phyloP scores from a whole-genome alignment of 1,140 invertebrate genomes.

The Hesperophylax magnus region DNA sequence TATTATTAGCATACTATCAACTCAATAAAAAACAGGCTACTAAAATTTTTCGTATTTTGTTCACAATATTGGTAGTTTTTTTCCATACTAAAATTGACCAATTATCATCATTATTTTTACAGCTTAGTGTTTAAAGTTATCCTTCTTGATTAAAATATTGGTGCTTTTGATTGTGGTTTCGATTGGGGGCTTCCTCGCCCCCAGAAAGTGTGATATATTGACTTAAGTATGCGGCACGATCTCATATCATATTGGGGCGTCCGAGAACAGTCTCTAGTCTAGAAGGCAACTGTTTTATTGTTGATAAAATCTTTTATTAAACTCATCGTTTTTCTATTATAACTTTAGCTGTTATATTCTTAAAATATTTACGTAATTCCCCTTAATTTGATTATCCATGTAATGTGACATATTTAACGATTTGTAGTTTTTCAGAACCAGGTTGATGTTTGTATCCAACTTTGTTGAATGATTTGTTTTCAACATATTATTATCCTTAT shows the following conservation, averaged over 20 bases:
- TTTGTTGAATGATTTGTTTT: no score
- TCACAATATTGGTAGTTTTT: no score
- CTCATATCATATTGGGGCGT: slow-evolving; percentile 55
- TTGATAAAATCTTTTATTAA: slow-evolving; percentile 35
- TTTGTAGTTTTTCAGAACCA: no score
- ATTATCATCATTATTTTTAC: no score
- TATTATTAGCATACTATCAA: no score
- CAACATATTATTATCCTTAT: no score
- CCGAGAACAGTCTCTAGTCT: slow-evolving; percentile 54
- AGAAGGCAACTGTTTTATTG: slow-evolving; percentile 55
- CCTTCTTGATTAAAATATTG: slow-evolving; percentile 51
- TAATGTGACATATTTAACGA: neutral
- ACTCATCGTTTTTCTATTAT: slow-evolving; percentile 21
- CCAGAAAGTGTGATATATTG: slow-evolving; percentile 54
- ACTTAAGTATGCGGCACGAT: slow-evolving; percentile 54
- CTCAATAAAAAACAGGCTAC: no score
- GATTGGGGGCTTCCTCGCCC: slow-evolving; percentile 28
- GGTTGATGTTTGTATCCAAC: no score
- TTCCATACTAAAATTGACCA: no score
- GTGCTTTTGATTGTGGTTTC: slow-evolving; percentile 54
- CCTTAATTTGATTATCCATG: slow-evolving; percentile 25
- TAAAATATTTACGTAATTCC: slow-evolving; percentile 30
- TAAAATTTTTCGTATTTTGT: no score
- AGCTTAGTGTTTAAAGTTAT: neutral
- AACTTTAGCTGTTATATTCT: slow-evolving; percentile 22